Conservation (phyloP, 2,888 invertebrate genomes). For the Abrostola tripartita region DNA sequence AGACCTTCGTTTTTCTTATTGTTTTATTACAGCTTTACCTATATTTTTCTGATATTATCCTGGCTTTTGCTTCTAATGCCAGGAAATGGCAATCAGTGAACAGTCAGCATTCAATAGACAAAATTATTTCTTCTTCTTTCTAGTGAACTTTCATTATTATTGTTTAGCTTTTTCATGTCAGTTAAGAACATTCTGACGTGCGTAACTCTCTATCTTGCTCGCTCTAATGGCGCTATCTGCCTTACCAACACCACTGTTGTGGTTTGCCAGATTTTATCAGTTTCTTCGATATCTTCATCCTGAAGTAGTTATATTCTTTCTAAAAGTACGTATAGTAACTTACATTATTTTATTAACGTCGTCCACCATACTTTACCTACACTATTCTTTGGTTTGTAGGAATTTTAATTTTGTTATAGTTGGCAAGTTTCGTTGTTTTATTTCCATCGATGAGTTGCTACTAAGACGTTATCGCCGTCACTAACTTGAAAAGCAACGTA, state of each 20-base stretch:
- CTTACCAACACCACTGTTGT: slow-evolving; percentile 12
- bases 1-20: background rate
- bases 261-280: slow-evolving; percentile 10
- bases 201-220: slow-evolving; percentile 34
- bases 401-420: background rate
- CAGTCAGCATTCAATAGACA: background rate
- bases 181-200: slow-evolving; percentile 26
- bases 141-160: background rate
- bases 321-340: too few species aligned
- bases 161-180: slow-evolving; percentile 35
- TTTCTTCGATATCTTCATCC: slow-evolving; percentile 5
- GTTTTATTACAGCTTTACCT: too few species aligned
- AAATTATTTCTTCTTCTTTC: background rate
- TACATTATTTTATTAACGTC: too few species aligned
- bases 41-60: too few species aligned
- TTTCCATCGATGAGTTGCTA: slow-evolving; percentile 25
- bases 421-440: background rate
- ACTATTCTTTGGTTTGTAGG: background rate
- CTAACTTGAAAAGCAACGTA: slow-evolving; percentile 23
- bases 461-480: background rate
- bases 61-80: too few species aligned
- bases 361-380: too few species aligned
- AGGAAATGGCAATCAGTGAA: too few species aligned
- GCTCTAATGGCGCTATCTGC: slow-evolving; percentile 10
- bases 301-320: background rate